Evolutionary conservation across 2,797 vertebrate species (phyloP).

Genomic region (Amblyopsis hoosieri): DNA sequence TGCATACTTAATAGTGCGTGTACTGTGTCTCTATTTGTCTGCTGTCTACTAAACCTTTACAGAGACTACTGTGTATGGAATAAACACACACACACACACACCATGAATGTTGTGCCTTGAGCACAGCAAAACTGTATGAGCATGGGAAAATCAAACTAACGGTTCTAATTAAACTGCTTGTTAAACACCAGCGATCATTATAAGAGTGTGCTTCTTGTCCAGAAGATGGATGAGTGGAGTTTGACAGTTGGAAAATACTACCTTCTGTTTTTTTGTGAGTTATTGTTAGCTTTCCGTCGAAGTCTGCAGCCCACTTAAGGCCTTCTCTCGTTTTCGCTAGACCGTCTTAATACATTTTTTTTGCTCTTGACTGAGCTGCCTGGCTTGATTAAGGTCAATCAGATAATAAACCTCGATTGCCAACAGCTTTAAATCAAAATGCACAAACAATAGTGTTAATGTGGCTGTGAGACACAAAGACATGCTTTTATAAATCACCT

Average conservation of each 20-base stretch:
- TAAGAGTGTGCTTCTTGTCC: constrained; percentile 21
- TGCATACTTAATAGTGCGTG: too few relatives aligned
- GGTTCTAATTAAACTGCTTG: constrained; percentile 42
- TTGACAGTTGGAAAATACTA: not conserved
- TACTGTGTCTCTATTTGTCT: constrained; percentile 60
- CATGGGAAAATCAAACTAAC: constrained; percentile 45
- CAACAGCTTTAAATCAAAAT: not conserved
- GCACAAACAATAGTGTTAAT: not conserved
- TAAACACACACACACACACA: constrained; percentile 21
- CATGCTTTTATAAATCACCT: not conserved
- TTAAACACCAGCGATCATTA: constrained; percentile 46
- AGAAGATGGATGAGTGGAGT: constrained; percentile 12
- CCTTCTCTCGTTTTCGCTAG: not conserved
- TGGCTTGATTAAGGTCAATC: not conserved
- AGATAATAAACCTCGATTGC: not conserved
- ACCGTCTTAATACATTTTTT: not conserved
- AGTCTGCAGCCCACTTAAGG: not conserved
- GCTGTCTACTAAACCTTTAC: constrained; percentile 55
- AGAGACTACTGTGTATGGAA: constrained; percentile 34
- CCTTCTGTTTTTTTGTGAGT: not conserved
- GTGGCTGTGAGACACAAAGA: not conserved
- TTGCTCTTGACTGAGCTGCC: not conserved
- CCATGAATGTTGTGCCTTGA: constrained; percentile 11
- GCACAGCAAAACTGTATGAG: constrained; percentile 23
- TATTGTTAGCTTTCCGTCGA: not conserved